Base-by-base conservation (phyloP, 2,113 vertebrate species). In the Pelodiscus sinensis region DNA sequence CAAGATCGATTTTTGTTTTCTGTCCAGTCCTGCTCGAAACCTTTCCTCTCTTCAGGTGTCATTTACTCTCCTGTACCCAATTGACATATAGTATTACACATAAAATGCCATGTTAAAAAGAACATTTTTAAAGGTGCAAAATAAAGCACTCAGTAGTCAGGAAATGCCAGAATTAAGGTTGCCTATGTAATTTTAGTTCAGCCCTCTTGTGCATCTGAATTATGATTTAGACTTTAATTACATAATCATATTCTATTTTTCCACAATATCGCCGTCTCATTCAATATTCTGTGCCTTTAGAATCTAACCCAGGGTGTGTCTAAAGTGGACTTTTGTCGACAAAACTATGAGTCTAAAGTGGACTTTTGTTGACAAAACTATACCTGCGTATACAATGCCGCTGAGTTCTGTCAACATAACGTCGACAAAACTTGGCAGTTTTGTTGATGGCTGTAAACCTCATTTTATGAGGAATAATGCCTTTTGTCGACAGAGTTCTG, bases 11-110 rank as follows among this genome's bases (percentile, higher is more conserved):
- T 58, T 24, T 25, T 58, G 57, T 58, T 58, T 58, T 58, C 57
- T 58, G 57, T 10, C 57, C 25, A 0, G 2, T 58, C 57, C 57
- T 58, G 5, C 71, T 84, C 21, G 54, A 27, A 44, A 86, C 6
- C 6, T 57, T 1, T 6, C 29, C 9, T 52, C 4, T 84, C 29
- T 11, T 51, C 24, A 44, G 44, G 11, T 5, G 21, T 81, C 4
- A 6, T 0, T 10, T 51, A 4, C 6, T 79, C 44, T 18, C 11
- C 35, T 60, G 79, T 79, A 22, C 25, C 87, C n/a, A 44, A 0
- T 2, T 79, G 52, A 4, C 27, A 15, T 24, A 25, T 9, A 27
- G 10, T 68, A 6, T 9, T 2, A 4, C 2, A 0, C 15, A 79
- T 18, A 51, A 79, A 29, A 54, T 21, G 19, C 8, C 9, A 57